Conservation (phyloP, 2,113 vertebrate species). For the Pseudopipra pipra region DNA sequence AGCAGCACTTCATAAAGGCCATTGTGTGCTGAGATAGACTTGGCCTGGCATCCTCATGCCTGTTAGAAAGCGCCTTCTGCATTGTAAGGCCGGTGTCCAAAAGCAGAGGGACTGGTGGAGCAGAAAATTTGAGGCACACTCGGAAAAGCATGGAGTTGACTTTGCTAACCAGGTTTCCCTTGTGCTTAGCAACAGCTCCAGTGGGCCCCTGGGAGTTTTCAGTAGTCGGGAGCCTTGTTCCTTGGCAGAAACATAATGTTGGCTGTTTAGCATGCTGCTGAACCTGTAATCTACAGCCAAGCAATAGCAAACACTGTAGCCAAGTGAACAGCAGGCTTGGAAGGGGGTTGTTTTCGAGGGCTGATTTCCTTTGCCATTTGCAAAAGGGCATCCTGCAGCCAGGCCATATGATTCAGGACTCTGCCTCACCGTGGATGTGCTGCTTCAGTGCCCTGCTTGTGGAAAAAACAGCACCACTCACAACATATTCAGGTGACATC, state of each 20-base stretch:
- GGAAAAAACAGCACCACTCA: background rate
- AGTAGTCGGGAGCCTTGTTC: conserved; percentile 68
- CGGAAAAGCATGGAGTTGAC: conserved; percentile 46
- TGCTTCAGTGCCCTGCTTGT: background rate
- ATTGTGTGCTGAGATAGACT: conserved; percentile 35
- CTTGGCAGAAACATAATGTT: conserved; percentile 71
- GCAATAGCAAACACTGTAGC: conserved; percentile 43
- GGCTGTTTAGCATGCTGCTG: conserved; percentile 68
- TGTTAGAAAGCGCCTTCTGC: conserved; percentile 26
- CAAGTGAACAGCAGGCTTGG: conserved; percentile 73
- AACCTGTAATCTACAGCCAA: conserved; percentile 67
- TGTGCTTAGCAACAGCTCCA: conserved; percentile 64
- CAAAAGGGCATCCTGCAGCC: conserved; percentile 64
- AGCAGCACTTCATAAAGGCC: conserved; percentile 46
- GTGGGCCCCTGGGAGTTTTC: conserved; percentile 64
- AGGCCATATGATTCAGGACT: conserved; percentile 41
- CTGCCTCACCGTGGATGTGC: background rate
- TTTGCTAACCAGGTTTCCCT: conserved; percentile 70
- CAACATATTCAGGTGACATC: background rate
- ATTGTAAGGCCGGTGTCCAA: background rate
- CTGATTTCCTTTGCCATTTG: conserved; percentile 65
- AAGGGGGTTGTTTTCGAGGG: conserved; percentile 45
- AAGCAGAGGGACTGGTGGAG: conserved; percentile 30
- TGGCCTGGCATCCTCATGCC: conserved; percentile 2
- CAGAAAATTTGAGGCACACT: conserved; percentile 66